Percentiles rank a stretch among this genome's conserved stretches.
Evolutionary conservation across 2,888 invertebrate species (phyloP).

Genomic region (Xanthia togata): DNA sequence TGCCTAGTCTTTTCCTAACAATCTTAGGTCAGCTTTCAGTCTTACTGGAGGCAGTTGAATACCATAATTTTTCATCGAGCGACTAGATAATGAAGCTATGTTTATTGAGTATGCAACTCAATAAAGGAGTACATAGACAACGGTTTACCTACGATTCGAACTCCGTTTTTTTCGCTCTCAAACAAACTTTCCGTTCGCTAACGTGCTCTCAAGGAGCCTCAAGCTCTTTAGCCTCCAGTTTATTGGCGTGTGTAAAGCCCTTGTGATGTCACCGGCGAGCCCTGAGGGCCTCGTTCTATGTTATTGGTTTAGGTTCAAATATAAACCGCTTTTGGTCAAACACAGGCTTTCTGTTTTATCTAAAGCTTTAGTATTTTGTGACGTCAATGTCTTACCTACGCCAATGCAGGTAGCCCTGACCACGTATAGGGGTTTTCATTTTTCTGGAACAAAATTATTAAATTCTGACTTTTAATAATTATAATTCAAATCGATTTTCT

Average conservation of each 20-base stretch:
- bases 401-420: not conserved
- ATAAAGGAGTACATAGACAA: not conserved
- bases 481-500: not conserved
- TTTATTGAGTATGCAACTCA: not conserved
- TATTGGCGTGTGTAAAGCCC: conserved; percentile 1
- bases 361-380: conserved; percentile 6
- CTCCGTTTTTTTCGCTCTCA: no score
- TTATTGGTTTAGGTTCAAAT: conserved; percentile 41
- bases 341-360: not conserved
- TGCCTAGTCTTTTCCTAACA: no score
- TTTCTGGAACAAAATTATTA: not conserved
- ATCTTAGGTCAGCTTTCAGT: no score
- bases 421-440: not conserved
- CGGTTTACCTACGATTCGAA: no score
- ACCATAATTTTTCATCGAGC: no score
- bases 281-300: not conserved
- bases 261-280: conserved; percentile 12
- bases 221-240: not conserved
- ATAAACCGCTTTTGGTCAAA: conserved; percentile 13
- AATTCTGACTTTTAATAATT: not conserved
- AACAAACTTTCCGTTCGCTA: no score
- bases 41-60: no score
- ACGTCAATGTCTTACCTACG: not conserved
- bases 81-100: no score
- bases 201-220: not conserved